Percentiles rank a stretch among this genome's conserved stretches.
These are phyloP conservation scores for Sander vitreus DNA, from an alignment of 2,113 vertebrate species.

Conservation along the genomic window DNA sequence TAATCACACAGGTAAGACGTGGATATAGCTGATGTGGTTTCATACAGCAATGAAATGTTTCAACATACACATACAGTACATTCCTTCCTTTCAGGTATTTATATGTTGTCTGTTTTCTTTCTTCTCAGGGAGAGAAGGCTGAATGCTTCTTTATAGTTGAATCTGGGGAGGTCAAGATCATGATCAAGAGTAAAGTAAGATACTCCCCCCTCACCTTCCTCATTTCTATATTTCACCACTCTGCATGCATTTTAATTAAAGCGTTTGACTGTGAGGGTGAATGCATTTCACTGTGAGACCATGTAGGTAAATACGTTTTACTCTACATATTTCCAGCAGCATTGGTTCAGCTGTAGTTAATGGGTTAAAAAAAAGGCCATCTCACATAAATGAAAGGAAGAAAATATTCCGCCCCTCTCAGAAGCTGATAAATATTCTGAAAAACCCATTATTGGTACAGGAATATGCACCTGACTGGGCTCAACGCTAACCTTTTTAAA, in stretches of 20 bases:
- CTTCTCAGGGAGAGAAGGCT: conserved; percentile 92
- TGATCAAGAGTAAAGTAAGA: conserved; percentile 90
- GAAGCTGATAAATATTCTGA: background rate
- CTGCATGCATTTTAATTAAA: background rate
- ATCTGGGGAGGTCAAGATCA: conserved; percentile 96
- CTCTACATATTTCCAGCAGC: background rate
- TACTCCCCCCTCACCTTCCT: background rate
- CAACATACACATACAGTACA: background rate
- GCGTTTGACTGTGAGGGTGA: background rate
- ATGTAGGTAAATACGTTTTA: background rate
- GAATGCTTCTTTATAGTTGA: conserved; percentile 97
- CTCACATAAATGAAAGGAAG: background rate
- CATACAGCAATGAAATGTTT: background rate
- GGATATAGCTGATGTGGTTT: background rate
- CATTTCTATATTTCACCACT: background rate
- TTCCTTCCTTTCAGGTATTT: background rate
- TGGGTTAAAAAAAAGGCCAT: background rate
- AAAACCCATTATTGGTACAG: background rate
- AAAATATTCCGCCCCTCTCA: background rate
- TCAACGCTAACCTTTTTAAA: too few species aligned
- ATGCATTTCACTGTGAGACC: background rate
- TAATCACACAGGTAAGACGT: conserved; percentile 92
- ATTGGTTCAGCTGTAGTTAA: background rate
- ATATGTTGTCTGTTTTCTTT: background rate
- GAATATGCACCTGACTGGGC: background rate